Evolutionary conservation across 2,888 invertebrate genomes (phyloP).

Genomic region (Epinotia bilunana): DNA sequence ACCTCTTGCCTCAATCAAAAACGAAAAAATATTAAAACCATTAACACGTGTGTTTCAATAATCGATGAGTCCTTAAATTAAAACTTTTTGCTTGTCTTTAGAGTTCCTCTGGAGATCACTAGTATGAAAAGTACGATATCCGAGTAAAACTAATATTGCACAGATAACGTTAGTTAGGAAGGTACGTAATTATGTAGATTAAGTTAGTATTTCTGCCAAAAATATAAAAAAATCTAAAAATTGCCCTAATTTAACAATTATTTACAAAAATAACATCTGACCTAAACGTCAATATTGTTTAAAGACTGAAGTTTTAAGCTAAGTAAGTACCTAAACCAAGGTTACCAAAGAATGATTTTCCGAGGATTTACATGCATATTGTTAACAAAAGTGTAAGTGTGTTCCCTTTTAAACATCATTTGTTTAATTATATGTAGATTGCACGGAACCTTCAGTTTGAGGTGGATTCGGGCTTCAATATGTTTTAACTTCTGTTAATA

Average conservation of each 20-base stretch:
- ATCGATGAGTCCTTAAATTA: conserved; percentile 76
- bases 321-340: too few relatives aligned
- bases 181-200: too few relatives aligned
- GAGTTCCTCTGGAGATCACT: conserved; percentile 53
- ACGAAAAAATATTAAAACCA: conserved; percentile 67
- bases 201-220: too few relatives aligned
- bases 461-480: not conserved
- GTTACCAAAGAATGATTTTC: too few relatives aligned
- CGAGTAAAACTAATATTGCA: not conserved
- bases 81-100: conserved; percentile 70
- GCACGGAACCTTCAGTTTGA: conserved; percentile 16
- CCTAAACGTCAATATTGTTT: too few relatives aligned
- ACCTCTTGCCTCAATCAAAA: conserved; percentile 15
- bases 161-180: not conserved
- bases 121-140: not conserved
- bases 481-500: conserved; percentile 52
- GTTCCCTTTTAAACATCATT: not conserved
- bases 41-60: conserved; percentile 76
- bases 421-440: not conserved
- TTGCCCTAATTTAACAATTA: too few relatives aligned
- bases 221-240: too few relatives aligned
- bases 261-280: too few relatives aligned
- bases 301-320: too few relatives aligned
- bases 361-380: not conserved
- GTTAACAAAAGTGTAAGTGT: not conserved